A percentile compares a stretch with the other conserved stretches of the same genome.
phyloP scores from a whole-genome alignment of 2,113 vertebrate species.

The Corydoras sp. region DNA sequence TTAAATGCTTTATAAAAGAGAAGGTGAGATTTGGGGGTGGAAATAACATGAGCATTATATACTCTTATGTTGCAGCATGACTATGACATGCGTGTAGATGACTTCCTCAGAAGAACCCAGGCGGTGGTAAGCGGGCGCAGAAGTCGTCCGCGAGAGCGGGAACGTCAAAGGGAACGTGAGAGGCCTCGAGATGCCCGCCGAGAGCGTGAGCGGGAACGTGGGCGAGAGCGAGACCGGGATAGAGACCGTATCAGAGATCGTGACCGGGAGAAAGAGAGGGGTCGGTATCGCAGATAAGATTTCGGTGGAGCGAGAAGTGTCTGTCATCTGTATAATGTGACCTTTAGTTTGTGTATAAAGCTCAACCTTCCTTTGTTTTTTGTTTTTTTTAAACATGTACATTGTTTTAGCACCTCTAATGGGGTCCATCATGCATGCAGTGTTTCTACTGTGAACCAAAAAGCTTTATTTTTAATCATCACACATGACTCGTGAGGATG shows the following conservation, averaged over 20 bases:
- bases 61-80: slow-evolving; percentile 74
- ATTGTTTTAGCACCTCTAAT: no score
- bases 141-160: slow-evolving; percentile 83
- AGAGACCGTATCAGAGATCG: slow-evolving; percentile 73
- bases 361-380: no score
- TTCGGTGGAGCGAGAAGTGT: no score
- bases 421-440: no score
- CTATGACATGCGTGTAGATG: slow-evolving; percentile 97
- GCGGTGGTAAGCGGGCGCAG: slow-evolving; percentile 88
- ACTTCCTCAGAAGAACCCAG: slow-evolving; percentile 94
- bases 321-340: background rate
- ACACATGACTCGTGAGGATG: no score
- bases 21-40: no score
- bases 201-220: slow-evolving; percentile 72
- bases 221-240: slow-evolving; percentile 82
- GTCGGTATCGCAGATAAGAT: slow-evolving; percentile 82
- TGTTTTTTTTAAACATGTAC: no score
- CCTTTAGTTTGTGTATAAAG: background rate
- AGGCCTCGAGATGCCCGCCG: slow-evolving; percentile 72
- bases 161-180: slow-evolving; percentile 84
- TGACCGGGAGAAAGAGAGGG: slow-evolving; percentile 85
- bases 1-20: no score
- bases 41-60: no score
- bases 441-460: no score
- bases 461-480: no score